A percentile compares a stretch with the other conserved stretches of the same genome.
These are phyloP conservation scores for Aplochiton taeniatus DNA, from an alignment of 2,797 vertebrate species.

Conservation along the genomic window DNA sequence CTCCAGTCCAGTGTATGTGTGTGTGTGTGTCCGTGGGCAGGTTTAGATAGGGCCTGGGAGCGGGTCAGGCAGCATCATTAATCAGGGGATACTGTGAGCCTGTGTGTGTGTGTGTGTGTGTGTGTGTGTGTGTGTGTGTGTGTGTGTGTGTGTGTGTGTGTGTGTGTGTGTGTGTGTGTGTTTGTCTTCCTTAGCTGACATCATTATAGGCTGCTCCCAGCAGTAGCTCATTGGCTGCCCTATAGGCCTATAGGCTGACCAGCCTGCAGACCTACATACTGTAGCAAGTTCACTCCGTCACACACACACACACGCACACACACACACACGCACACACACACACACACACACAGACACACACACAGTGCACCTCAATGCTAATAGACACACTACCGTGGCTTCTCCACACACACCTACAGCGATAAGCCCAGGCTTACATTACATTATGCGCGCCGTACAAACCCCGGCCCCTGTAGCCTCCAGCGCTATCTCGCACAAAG, in stretches of 20 bases:
- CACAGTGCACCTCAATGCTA: neutral
- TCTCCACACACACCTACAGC: too few relatives aligned
- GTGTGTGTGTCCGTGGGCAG: constrained; percentile 68
- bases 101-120: neutral
- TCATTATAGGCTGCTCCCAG: constrained; percentile 93
- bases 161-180: constrained; percentile 27
- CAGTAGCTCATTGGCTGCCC: constrained; percentile 86
- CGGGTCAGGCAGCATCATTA: constrained; percentile 92
- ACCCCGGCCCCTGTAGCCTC: too few relatives aligned
- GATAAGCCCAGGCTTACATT: too few relatives aligned
- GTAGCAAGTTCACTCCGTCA: too few relatives aligned
- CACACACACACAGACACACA: constrained; percentile 15
- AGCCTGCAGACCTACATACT: constrained; percentile 40
- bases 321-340: constrained; percentile 3
- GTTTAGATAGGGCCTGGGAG: constrained; percentile 91
- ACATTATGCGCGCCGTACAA: too few relatives aligned
- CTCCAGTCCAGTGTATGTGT: constrained; percentile 28
- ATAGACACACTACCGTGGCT: too few relatives aligned
- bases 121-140: constrained; percentile 4
- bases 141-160: neutral
- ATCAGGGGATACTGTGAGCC: constrained; percentile 75
- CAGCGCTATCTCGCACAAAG: too few relatives aligned
- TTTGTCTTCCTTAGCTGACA: constrained; percentile 90
- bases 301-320: constrained; percentile 7
- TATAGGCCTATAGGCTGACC: constrained; percentile 48